phyloP scores from a whole-genome alignment of 1,140 invertebrate species.

The Frieseomelitta varia region DNA sequence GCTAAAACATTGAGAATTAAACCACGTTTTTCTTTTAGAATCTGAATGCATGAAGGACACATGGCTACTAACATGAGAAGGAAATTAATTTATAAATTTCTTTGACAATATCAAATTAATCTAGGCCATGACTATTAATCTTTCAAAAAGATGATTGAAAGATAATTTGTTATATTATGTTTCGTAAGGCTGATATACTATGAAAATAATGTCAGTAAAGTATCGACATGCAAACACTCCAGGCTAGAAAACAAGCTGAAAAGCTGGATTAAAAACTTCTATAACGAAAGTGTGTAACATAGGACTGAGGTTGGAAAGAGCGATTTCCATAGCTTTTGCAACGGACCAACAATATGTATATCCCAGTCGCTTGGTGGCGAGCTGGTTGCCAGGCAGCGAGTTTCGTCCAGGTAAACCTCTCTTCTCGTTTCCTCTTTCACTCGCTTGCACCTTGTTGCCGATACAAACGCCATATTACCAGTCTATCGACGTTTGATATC shows the following conservation, averaged over 20 bases:
- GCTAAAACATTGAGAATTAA: neutral
- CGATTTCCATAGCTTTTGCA: conserved; percentile 43
- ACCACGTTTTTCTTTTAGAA: neutral
- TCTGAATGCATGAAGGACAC: neutral
- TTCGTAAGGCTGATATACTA: too few relatives aligned
- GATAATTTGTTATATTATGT: too few relatives aligned
- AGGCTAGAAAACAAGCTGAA: neutral
- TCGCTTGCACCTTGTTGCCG: conserved; percentile 1
- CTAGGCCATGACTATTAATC: too few relatives aligned
- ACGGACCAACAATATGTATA: conserved; percentile 22
- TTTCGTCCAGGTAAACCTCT: conserved; percentile 39
- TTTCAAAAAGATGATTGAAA: too few relatives aligned
- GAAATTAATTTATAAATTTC: neutral
- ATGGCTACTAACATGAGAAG: neutral
- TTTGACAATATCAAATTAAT: too few relatives aligned
- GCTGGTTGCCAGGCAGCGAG: conserved; percentile 53
- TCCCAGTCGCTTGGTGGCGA: conserved; percentile 25
- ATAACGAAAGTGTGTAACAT: neutral
- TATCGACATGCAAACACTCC: neutral
- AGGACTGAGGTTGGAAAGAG: conserved; percentile 50
- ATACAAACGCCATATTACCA: conserved; percentile 41
- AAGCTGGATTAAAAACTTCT: neutral
- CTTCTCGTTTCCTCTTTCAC: conserved; percentile 47
- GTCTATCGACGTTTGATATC: conserved; percentile 50
- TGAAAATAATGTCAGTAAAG: too few relatives aligned